phyloP scores from a whole-genome alignment of 1,140 invertebrate species.

The Drosophila pachea region DNA sequence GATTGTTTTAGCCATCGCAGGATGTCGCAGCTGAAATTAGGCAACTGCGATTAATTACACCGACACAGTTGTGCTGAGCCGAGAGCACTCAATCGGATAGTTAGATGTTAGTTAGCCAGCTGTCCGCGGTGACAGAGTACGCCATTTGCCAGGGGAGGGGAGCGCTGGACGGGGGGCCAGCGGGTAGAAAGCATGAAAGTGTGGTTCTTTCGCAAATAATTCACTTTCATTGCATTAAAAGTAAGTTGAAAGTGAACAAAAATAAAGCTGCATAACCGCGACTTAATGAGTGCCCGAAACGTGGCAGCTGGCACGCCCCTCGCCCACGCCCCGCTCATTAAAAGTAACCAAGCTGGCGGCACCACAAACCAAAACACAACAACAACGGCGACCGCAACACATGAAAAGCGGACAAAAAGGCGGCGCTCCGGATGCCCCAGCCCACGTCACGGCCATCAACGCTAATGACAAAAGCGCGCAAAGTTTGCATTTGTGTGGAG shows the following conservation, averaged over 20 bases:
- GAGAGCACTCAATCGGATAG: background rate
- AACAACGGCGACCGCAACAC: slow-evolving; percentile 64
- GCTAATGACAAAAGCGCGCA: slow-evolving; percentile 76
- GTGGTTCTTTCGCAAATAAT: slow-evolving; percentile 48
- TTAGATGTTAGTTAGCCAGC: background rate
- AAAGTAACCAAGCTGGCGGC: slow-evolving; percentile 71
- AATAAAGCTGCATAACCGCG: slow-evolving; percentile 69
- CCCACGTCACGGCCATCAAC: slow-evolving; percentile 66
- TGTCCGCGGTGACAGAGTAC: too few relatives aligned
- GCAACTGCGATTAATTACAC: too few relatives aligned
- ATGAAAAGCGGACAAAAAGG: slow-evolving; percentile 73
- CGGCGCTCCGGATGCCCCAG: slow-evolving; percentile 44
- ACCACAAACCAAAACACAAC: slow-evolving; percentile 63
- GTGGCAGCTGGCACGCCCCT: slow-evolving; percentile 1
- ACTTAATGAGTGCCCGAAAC: slow-evolving; percentile 63
- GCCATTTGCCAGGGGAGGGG: too few relatives aligned
- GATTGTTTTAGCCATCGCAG: too few relatives aligned
- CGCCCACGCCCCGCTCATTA: slow-evolving; percentile 66
- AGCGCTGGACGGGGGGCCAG: too few relatives aligned
- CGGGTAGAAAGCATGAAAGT: slow-evolving; percentile 10
- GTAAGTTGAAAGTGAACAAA: slow-evolving; percentile 42
- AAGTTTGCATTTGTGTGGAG: slow-evolving; percentile 66
- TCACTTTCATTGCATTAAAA: slow-evolving; percentile 60
- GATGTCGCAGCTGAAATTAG: too few relatives aligned
- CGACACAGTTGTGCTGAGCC: too few relatives aligned